Conservation (phyloP, 1,140 invertebrate genomes). For the Wasmannia auropunctata region DNA sequence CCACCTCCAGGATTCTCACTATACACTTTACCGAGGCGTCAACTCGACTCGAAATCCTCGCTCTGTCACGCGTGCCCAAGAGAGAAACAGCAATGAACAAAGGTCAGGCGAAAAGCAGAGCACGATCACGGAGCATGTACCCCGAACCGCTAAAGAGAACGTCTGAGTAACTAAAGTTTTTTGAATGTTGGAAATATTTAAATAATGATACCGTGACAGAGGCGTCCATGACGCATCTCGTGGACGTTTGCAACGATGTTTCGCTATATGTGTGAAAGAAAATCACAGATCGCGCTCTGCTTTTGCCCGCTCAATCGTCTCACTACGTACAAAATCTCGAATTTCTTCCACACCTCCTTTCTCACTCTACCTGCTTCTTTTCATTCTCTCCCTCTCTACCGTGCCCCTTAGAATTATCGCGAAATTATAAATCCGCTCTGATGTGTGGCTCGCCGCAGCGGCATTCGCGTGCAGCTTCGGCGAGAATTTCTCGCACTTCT, state of each 20-base stretch:
- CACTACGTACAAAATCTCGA: not conserved
- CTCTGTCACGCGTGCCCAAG: not conserved
- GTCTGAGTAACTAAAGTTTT: not conserved
- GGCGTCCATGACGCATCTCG: not conserved
- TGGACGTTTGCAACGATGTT: not conserved
- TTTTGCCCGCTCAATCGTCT: not conserved
- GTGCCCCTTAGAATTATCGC: conserved; percentile 34
- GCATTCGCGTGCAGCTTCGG: not conserved
- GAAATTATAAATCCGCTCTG: conserved; percentile 39
- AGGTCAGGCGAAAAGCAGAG: not conserved
- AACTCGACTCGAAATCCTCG: conserved; percentile 3
- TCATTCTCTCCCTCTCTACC: not conserved
- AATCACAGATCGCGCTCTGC: not conserved
- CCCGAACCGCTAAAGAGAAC: not conserved
- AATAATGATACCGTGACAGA: not conserved
- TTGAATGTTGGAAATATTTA: not conserved
- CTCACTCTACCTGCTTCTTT: not conserved
- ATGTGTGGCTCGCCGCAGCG: conserved; percentile 4
- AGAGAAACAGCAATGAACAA: conserved; percentile 25
- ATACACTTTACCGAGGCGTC: conserved; percentile 12
- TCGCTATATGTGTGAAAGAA: not conserved
- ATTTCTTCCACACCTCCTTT: not conserved
- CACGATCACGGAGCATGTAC: not conserved
- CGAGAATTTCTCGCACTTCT: not conserved
- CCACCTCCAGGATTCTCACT: conserved; percentile 56